Conservation (phyloP, 1,140 invertebrate genomes). For the Homalodisca vitripennis region DNA sequence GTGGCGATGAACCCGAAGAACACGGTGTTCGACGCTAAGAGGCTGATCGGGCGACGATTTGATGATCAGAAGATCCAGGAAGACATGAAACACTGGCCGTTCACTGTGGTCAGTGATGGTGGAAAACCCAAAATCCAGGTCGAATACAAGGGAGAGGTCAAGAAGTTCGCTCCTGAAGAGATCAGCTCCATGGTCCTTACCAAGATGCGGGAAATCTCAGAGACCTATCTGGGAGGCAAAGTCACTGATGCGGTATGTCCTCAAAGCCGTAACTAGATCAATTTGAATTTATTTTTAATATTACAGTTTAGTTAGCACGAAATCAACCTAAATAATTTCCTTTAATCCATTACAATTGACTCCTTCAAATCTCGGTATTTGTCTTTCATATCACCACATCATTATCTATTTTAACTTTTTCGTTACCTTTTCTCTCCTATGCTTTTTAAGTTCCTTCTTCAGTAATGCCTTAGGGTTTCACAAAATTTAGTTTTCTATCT, state of each 20-base stretch:
- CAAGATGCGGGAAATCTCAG: constrained; percentile 72
- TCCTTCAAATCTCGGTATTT: too few species aligned
- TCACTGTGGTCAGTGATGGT: constrained; percentile 60
- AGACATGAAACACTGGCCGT: constrained; percentile 68
- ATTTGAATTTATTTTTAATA: too few species aligned
- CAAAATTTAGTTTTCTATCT: too few species aligned
- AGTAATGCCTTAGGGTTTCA: too few species aligned
- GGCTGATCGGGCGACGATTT: constrained; percentile 57
- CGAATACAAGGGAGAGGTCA: constrained; percentile 69
- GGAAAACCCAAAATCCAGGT: constrained; percentile 64
- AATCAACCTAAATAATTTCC: too few species aligned
- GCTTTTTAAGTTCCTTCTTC: too few species aligned
- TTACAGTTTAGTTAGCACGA: too few species aligned
- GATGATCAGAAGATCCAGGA: constrained; percentile 67
- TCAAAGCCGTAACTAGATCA: too few species aligned
- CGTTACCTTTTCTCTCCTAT: too few species aligned
- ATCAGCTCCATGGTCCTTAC: constrained; percentile 67
- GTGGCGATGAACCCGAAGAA: constrained; percentile 84
- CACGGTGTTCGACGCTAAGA: constrained; percentile 82
- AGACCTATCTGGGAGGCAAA: constrained; percentile 55
- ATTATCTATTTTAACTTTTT: too few species aligned
- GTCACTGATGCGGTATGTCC: constrained; percentile 44
- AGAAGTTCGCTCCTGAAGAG: constrained; percentile 74
- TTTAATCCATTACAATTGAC: too few species aligned
- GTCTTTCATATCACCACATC: too few species aligned